phyloP scores from a whole-genome alignment of 1,140 invertebrate genomes.

The Drosophila quadrilineata region DNA sequence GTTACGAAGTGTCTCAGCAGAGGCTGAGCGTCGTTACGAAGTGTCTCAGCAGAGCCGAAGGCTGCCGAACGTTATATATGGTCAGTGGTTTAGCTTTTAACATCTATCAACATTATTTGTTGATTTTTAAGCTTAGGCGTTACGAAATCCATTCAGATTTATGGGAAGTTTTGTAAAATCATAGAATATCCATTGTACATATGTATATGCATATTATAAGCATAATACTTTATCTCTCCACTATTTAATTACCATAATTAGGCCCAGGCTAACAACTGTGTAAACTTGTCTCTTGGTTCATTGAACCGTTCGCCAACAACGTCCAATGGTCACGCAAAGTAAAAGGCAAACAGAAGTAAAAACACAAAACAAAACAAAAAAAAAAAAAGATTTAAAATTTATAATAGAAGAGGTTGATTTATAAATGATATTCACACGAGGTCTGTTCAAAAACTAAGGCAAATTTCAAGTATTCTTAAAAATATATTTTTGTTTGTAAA shows the following conservation, averaged over 20 bases:
- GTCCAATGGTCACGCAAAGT: conserved; percentile 39
- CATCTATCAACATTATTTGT: neutral
- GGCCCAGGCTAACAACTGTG: conserved; percentile 4
- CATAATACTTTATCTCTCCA: conserved; percentile 9
- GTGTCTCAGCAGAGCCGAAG: too few relatives aligned
- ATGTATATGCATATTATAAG: conserved; percentile 12
- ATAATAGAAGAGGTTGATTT: too few relatives aligned
- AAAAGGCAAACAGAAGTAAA: conserved; percentile 2
- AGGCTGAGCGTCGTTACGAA: too few relatives aligned
- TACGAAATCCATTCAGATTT: conserved; percentile 1
- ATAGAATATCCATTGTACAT: conserved; percentile 62
- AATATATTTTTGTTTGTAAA: too few relatives aligned
- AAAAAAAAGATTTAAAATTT: too few relatives aligned
- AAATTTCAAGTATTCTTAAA: too few relatives aligned
- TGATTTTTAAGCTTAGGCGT: neutral
- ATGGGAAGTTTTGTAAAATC: conserved; percentile 28
- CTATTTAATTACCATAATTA: conserved; percentile 69
- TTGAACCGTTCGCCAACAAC: conserved; percentile 45
- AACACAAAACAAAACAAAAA: conserved; percentile 19
- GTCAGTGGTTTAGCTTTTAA: neutral
- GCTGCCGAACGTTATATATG: too few relatives aligned
- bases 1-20: too few relatives aligned
- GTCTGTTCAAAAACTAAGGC: too few relatives aligned
- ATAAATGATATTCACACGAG: conserved; percentile 8
- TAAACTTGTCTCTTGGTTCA: conserved; percentile 39